Conservation (phyloP, 2,113 vertebrate species). For the Aspidoscelis tigris region DNA sequence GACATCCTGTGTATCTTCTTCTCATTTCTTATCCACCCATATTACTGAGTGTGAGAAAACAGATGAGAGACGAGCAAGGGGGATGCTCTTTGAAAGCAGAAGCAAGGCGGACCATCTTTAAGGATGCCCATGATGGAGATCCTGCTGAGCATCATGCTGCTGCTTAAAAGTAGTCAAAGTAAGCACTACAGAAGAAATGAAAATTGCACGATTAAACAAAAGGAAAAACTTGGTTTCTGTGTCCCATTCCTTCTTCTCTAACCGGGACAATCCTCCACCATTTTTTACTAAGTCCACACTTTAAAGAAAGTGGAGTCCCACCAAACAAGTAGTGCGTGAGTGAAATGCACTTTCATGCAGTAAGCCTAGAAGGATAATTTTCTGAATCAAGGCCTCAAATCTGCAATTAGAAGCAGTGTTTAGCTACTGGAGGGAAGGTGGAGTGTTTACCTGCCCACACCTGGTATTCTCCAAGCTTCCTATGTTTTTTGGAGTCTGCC, state of each 20-base stretch:
- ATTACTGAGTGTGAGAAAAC: background rate
- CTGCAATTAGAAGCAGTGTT: background rate
- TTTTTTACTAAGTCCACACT: background rate
- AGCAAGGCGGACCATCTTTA: background rate
- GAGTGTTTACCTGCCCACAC: no score
- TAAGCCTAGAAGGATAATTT: no score
- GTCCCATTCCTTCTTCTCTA: background rate
- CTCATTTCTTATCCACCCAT: background rate
- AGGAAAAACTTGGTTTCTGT: background rate
- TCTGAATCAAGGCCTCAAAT: no score
- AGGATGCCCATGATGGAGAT: background rate
- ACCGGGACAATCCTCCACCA: background rate
- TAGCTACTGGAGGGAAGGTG: no score
- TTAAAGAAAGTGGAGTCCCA: background rate
- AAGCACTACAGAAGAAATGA: no score
- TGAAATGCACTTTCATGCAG: no score
- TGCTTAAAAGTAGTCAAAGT: no score
- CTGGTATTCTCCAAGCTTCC: no score
- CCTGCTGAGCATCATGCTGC: no score
- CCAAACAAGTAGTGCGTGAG: no score
- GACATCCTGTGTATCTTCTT: background rate
- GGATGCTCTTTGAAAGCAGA: background rate
- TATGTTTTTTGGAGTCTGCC: no score
- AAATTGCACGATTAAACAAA: background rate
- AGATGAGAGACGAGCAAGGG: background rate